phyloP scores from a whole-genome alignment of 2,797 vertebrate genomes.

The Apogon talboti region DNA sequence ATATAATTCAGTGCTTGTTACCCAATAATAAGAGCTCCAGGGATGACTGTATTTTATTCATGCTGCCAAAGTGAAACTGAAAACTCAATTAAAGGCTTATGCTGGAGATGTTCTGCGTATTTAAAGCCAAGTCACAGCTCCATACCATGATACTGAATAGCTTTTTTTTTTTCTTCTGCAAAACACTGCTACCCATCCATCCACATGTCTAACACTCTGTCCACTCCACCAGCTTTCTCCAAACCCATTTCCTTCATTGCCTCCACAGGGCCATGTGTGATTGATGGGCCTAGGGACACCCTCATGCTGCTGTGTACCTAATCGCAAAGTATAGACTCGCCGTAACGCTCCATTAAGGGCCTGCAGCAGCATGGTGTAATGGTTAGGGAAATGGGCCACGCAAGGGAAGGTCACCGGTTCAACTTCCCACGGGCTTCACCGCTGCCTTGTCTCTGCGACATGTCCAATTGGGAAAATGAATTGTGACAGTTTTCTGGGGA shows the following conservation, averaged over 20 bases:
- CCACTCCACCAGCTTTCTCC: conserved; percentile 54
- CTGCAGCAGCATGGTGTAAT: conserved; percentile 67
- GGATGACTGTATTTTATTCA: conserved; percentile 38
- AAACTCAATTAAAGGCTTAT: conserved; percentile 56
- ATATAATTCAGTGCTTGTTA: conserved; percentile 34
- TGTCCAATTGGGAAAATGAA: conserved; percentile 51
- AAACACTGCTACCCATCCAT: conserved; percentile 54
- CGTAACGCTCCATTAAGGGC: conserved; percentile 75
- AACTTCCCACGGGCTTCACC: conserved; percentile 62
- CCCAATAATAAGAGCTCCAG: conserved; percentile 25
- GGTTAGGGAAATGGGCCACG: conserved; percentile 79
- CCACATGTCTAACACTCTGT: conserved; percentile 45
- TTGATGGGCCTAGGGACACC: conserved; percentile 77
- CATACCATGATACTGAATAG: conserved; percentile 11
- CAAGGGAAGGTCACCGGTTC: conserved; percentile 76
- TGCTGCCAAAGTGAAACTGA: conserved; percentile 39
- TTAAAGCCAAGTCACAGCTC: conserved; percentile 11
- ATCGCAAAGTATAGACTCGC: conserved; percentile 71
- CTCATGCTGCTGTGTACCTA: conserved; percentile 67
- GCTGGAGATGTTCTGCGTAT: conserved; percentile 23
- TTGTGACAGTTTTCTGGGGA: conserved; percentile 44
- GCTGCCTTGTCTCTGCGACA: conserved; percentile 33
- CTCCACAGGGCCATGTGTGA: conserved; percentile 66
- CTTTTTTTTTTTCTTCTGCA: conserved; percentile 16
- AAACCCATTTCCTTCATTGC: conserved; percentile 71